Base-by-base conservation (phyloP, 53 echinoderm and acorn worm species). In the Pentamera pediparva region DNA sequence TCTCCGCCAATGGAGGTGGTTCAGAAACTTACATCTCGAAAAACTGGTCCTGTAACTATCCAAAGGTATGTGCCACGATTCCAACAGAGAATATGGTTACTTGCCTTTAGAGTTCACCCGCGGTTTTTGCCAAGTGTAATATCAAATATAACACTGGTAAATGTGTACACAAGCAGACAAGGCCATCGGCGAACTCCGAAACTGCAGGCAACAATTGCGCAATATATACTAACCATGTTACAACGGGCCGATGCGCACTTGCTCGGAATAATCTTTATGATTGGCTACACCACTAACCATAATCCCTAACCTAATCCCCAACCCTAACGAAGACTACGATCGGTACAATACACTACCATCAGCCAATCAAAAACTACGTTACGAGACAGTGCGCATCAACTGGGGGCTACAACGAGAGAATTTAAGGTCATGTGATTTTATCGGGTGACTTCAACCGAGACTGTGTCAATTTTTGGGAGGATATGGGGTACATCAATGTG, bases 101-200 rank as follows among this genome's bases (percentile, higher is more conserved):
- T 50, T 49, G 71, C 71, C 28, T 18, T 51, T 24, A 30, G 11
- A 29, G 19, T 35, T n/a, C 50, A 35, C 22, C 34, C 71, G 4
- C 71, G 71, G 12, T 70, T 32, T 34, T 35, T 70, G 3, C 52
- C 71, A 30, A 50, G 71, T 70, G 52, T 18, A 15, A 8, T 50
- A 48, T 26, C 51, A 18, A 70, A 70, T 70, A 22, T 70, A 15
- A 70, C 51, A 6, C 48, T 70, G 13, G 24, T 70, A 4, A 70
- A 50, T 25, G 52, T 70, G 6, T 70, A 70, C 19, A 70, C 35
- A n/a, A n/a, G n/a, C n/a, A n/a, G n/a, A n/a, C n/a, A 18, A 13
- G 65, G 13, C 71, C 71, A 28, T 51, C 71, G 32, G 17, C 71
- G 4, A n/a, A 70, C 27, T 70, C 34, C 51, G 29, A 49, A 25